Evolutionary conservation across 2,113 vertebrate species (phyloP), one percentile per base, ranked within the genome.

Genomic region (Erythrocebus patas): DNA sequence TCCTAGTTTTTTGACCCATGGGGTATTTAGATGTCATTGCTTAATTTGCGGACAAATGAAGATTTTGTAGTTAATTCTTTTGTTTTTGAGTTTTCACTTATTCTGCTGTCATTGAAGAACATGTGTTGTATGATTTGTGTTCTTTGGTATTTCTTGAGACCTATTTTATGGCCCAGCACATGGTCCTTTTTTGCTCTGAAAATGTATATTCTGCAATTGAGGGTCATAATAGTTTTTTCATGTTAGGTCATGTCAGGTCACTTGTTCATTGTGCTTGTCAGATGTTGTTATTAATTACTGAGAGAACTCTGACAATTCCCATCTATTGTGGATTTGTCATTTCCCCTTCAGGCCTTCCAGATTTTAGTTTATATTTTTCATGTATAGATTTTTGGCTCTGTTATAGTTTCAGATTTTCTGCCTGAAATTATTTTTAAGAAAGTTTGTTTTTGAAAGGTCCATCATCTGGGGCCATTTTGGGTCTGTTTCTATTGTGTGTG

Each of bases 381-480:
- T 38, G 93, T 93, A 7, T 86, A 70, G 12, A 82, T 59, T 75
- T 73, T 90, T 93, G 22, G 16, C 72, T 79, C 22, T 86, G 68
- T 40, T 23, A 52, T 48, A 70, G 66, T 81, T 93, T 93, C 30
- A 86, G n/a, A 82, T 93, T 88, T 83, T 95, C 11, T 82, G 43
- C 61, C 70, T 92, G 76, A 91, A 91, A 79, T 79, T 89, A 13
- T 80, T 87, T 96, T 66, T n/a, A 81, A 72, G 93, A 16, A 75
- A 70, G 57, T 81, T 45, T 82, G 25, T 61, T 93, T 84, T 93
- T 95, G 81, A 78, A 72, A 91, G 30, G 10, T 70, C 16, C 5
- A 12, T 70, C 43, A 38, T 64, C 68, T 89, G 43, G 8, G 8
- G 83, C n/a, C 45, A 23, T 76, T 83, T 81, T 85, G 64, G 35